Percentiles rank a stretch among this genome's conserved stretches.
Conservation (phyloP, 2,797 vertebrate species). For the Eremophila alpestris region DNA sequence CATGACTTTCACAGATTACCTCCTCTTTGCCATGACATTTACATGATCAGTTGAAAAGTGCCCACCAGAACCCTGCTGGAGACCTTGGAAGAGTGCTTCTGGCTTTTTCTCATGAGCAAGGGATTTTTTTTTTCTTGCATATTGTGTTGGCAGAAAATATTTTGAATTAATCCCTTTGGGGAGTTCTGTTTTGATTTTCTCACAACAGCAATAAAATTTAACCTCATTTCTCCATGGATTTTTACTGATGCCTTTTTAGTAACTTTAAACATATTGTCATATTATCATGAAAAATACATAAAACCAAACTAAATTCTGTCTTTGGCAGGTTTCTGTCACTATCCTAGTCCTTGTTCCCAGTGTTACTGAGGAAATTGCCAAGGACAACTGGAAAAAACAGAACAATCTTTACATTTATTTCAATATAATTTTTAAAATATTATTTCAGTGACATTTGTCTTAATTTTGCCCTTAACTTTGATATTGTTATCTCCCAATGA, state of each 20-base stretch:
- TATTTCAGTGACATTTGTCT: background rate
- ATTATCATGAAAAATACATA: background rate
- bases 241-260: background rate
- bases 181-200: background rate
- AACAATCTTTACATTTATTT: background rate
- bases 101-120: background rate
- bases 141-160: background rate
- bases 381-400: background rate
- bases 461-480: background rate
- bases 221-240: background rate
- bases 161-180: background rate
- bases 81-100: background rate
- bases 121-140: background rate
- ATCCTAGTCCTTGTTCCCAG: background rate
- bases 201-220: background rate
- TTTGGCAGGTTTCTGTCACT: background rate
- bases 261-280: background rate
- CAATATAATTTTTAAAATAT: background rate
- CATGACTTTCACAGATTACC: background rate
- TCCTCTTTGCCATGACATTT: background rate
- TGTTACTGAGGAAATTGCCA: background rate
- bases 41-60: background rate
- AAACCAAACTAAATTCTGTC: background rate
- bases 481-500: background rate
- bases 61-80: background rate